These are phyloP conservation scores for Oreochromis aureus DNA, from an alignment of 2,113 vertebrate species.

Conservation along the genomic window DNA sequence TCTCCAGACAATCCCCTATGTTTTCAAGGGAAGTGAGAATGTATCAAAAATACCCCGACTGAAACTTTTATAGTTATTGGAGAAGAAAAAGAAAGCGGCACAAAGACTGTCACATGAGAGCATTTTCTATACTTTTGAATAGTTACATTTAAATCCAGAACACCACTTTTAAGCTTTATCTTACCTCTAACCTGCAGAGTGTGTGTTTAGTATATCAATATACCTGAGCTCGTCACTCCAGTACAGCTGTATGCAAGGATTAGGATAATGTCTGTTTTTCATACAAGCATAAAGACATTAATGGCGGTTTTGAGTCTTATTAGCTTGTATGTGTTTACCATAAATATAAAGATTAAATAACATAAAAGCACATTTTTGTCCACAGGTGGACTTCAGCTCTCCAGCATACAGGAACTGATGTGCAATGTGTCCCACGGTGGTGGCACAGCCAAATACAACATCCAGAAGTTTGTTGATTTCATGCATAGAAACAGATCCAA, in stretches of 20 bases:
- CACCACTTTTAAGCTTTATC: rapidly evolving
- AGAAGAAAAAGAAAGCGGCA: neutral
- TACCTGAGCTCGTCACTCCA: neutral
- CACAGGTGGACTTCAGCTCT: neutral
- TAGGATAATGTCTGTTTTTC: neutral
- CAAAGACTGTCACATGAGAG: neutral
- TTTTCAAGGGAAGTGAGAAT: neutral
- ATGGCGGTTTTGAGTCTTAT: neutral
- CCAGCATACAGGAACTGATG: neutral
- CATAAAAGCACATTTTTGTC: neutral
- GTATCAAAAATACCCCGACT: neutral
- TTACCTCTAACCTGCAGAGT: neutral
- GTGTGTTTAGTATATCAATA: neutral
- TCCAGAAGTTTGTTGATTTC: neutral
- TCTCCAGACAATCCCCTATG: neutral
- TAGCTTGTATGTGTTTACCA: neutral
- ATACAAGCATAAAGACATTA: neutral
- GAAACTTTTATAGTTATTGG: neutral
- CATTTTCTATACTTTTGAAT: neutral
- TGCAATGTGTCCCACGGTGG: neutral
- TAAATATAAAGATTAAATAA: neutral
- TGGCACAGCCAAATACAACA: neutral
- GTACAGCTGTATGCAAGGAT: neutral
- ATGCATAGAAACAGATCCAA: neutral
- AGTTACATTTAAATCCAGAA: neutral